Evolutionary conservation across 2,797 vertebrate genomes (phyloP).

Genomic region (Cryptoprocta ferox): DNA sequence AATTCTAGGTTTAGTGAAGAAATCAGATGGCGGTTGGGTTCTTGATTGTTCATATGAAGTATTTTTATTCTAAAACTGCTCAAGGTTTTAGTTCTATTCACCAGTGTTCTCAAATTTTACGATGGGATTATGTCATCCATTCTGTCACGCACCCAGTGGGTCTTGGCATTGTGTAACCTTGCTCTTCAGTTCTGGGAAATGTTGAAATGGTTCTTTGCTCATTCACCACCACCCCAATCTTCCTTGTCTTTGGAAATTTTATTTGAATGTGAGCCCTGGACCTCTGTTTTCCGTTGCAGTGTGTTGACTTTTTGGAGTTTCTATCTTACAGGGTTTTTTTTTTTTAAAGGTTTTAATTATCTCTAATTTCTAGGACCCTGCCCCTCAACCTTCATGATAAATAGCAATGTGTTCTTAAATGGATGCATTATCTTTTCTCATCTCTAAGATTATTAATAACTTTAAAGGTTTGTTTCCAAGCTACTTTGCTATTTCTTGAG

Average conservation of each 20-base stretch:
- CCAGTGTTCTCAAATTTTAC: neutral
- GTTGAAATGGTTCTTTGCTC: neutral
- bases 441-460: neutral
- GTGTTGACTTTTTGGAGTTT: neutral
- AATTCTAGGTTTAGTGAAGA: conserved; percentile 3
- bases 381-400: neutral
- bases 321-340: neutral
- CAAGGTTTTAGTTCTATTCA: neutral
- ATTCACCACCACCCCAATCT: neutral
- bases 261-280: neutral
- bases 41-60: neutral
- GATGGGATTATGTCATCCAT: neutral
- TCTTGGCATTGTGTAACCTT: neutral
- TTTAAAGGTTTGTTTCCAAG: neutral
- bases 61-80: neutral
- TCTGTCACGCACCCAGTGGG: neutral
- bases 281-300: neutral
- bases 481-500: neutral
- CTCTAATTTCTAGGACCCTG: neutral
- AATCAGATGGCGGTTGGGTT: neutral
- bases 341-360: neutral
- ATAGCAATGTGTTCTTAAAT: neutral
- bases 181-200: neutral
- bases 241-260: neutral
- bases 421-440: neutral